A percentile compares a stretch with the other conserved stretches of the same genome.
Conservation (phyloP, 2,113 vertebrate genomes). For the Oncorhynchus gorbuscha region DNA sequence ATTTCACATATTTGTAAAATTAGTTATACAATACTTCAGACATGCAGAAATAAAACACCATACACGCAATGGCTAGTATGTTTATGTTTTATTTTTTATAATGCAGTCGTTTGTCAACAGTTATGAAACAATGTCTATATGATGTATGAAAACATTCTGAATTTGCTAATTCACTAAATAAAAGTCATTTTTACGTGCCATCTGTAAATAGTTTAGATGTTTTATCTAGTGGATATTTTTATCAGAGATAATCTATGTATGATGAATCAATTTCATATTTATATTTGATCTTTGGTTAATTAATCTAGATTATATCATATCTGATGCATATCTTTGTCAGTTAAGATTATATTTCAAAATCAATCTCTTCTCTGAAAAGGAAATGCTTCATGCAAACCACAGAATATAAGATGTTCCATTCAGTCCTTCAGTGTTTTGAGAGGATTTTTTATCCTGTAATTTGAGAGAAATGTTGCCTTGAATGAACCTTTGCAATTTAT, state of each 20-base stretch:
- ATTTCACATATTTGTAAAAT: background rate
- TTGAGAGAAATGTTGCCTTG: conserved; percentile 18
- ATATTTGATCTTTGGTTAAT: background rate
- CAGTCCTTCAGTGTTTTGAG: background rate
- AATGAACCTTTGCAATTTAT: conserved; percentile 9
- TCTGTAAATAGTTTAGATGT: conserved; percentile 55
- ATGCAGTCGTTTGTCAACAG: conserved; percentile 74
- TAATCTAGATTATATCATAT: background rate
- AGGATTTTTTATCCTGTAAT: background rate
- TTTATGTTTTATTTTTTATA: conserved; percentile 80
- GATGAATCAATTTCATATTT: background rate
- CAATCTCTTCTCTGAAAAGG: background rate
- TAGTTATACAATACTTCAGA: conserved; percentile 30
- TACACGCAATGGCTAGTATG: conserved; percentile 51
- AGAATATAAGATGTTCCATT: background rate
- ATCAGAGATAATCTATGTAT: background rate
- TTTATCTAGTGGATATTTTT: background rate
- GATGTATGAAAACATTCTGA: conserved; percentile 66
- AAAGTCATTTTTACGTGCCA: conserved; percentile 76
- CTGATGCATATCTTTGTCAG: background rate
- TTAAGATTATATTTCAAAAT: background rate
- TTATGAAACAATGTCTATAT: conserved; percentile 67
- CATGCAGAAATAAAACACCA: conserved; percentile 39
- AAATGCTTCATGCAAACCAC: background rate
- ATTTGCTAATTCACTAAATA: conserved; percentile 80